Base-by-base conservation (phyloP, 1,140 invertebrate genomes). In the Aphaenogaster rudis region DNA sequence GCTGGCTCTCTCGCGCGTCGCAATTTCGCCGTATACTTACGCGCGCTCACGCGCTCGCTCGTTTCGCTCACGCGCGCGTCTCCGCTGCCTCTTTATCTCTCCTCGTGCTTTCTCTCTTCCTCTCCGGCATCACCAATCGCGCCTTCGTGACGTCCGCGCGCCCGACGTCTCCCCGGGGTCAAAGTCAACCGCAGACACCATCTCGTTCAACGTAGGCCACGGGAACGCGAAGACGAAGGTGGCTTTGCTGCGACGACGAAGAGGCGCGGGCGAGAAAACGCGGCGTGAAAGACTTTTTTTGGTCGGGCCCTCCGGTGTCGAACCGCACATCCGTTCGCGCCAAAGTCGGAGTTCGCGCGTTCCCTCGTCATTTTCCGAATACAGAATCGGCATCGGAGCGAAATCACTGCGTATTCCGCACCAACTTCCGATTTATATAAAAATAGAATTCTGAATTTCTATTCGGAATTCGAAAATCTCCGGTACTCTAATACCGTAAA, bases 171-270 rank as follows among this genome's bases (percentile, higher is more conserved):
- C 42, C 81, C 64, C 86, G 77, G 90, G 90, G 90, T 91, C 90
- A 91, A 91, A 91, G 90, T 91, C 90, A 91, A 91, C 85, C 74
- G 59, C 71, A 48, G 66, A 50, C 67, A 74, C 42, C 39, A 45
- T 81, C 64, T 45, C 69, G 42, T 45, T 36, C 69, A 17, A 28
- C 21, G 28, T 59, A 61, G 42, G 17, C 21, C 48, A 21, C 50
- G 33, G 33, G n/a, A 36, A 72, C 63, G 48, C 57, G 28, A 86
- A 52, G 36, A 28, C 39, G 42, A 77, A 45, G 48, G 15, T 52
- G 77, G 48, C 39, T 11, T 39, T 42, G 76, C 42, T 8, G 33
- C 9, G 64, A 42, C 52, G 39, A 36, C n/a, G n/a, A 42, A 39
- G 11, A 52, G 42, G 15, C 59, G 17, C 76, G 52, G 36, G 39